Evolutionary conservation across 2,113 vertebrate species (phyloP).

Genomic region (Odontesthes bonariensis): DNA sequence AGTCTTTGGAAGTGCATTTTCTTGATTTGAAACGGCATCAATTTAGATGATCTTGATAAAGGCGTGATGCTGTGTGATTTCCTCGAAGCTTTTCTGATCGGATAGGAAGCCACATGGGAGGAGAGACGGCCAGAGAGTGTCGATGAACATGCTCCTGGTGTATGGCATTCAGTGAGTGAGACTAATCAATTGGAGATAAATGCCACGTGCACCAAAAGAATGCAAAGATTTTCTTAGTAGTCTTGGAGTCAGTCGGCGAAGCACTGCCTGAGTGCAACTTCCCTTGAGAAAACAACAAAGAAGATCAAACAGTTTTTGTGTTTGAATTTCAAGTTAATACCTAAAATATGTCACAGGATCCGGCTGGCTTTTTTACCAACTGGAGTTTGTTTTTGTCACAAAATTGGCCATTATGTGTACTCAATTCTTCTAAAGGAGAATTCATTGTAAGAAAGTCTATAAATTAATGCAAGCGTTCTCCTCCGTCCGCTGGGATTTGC

Average conservation of each 20-base stretch:
- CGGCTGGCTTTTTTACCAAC: neutral
- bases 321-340: slow-evolving; percentile 11
- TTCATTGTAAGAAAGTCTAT: slow-evolving; percentile 4
- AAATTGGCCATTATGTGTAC: neutral
- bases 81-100: slow-evolving; percentile 46
- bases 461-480: slow-evolving; percentile 35
- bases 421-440: neutral
- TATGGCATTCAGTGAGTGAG: slow-evolving; percentile 54
- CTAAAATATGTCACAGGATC: neutral
- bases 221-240: slow-evolving; percentile 38
- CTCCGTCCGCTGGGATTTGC: slow-evolving; percentile 29
- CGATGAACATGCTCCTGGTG: slow-evolving; percentile 14
- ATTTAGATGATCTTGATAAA: slow-evolving; percentile 62
- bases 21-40: slow-evolving; percentile 61
- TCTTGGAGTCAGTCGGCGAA: slow-evolving; percentile 30
- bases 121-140: neutral
- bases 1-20: slow-evolving; percentile 28
- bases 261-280: slow-evolving; percentile 6
- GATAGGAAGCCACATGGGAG: slow-evolving; percentile 51
- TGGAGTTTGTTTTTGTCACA: neutral
- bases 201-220: slow-evolving; percentile 57
- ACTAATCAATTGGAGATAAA: slow-evolving; percentile 71
- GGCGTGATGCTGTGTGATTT: slow-evolving; percentile 31
- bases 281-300: slow-evolving; percentile 16
- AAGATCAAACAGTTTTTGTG: slow-evolving; percentile 12